phyloP scores from a whole-genome alignment of 2,797 vertebrate genomes.

The Galagoides demidoff region DNA sequence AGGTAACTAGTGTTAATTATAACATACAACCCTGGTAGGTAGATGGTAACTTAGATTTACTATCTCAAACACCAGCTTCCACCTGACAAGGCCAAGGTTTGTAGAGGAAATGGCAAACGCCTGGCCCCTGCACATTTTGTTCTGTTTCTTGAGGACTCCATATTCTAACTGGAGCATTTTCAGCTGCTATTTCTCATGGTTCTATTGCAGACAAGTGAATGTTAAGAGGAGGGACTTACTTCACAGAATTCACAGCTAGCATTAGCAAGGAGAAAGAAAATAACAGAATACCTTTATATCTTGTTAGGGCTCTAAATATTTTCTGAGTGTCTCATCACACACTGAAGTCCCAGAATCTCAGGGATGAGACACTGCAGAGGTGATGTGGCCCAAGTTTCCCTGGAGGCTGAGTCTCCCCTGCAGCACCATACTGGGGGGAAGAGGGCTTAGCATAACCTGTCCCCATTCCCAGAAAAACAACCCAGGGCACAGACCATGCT shows the following conservation, averaged over 20 bases:
- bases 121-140: neutral
- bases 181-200: neutral
- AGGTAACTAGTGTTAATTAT: neutral
- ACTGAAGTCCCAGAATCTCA: neutral
- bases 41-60: neutral
- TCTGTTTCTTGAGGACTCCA: neutral
- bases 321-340: neutral
- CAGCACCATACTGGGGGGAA: accelerated
- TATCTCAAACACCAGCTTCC: neutral
- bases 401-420: too few relatives aligned
- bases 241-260: neutral
- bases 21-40: too few relatives aligned
- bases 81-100: neutral
- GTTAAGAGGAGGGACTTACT: neutral
- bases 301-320: neutral
- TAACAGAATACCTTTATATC: neutral
- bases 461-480: neutral
- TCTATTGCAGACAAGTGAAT: neutral
- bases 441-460: neutral
- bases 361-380: neutral
- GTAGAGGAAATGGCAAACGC: neutral
- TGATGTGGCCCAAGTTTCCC: neutral
- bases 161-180: neutral
- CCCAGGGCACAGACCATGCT: neutral
- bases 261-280: neutral